phyloP scores from a whole-genome alignment of 2,113 vertebrate genomes.

The Brachirus orientalis region DNA sequence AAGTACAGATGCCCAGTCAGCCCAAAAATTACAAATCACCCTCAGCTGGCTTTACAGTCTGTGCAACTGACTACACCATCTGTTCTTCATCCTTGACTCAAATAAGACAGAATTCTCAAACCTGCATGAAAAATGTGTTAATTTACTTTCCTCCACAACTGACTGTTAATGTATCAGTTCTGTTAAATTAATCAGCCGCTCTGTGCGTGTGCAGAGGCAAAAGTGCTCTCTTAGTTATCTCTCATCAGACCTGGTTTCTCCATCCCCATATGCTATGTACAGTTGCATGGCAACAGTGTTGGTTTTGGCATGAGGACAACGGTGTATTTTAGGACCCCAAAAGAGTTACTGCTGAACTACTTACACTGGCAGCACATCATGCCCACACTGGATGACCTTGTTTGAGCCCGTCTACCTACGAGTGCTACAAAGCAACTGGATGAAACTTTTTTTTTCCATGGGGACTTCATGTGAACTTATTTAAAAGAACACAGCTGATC shows the following conservation, averaged over 20 bases:
- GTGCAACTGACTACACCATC: no score
- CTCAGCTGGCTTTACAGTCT: no score
- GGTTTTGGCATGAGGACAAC: slow-evolving; percentile 24
- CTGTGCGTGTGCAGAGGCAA: background rate
- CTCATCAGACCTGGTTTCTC: slow-evolving; percentile 33
- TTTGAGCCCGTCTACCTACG: background rate
- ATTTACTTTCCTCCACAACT: background rate
- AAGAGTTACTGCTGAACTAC: slow-evolving; percentile 23
- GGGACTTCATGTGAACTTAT: no score
- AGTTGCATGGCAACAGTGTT: slow-evolving; percentile 40
- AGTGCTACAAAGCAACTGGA: no score
- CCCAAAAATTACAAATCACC: no score
- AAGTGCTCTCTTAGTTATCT: background rate
- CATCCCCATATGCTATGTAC: slow-evolving; percentile 18
- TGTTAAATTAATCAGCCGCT: background rate
- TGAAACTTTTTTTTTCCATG: no score
- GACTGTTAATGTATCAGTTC: background rate
- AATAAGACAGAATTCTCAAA: background rate
- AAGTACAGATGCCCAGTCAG: background rate
- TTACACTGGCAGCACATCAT: slow-evolving; percentile 3
- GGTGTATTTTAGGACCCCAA: slow-evolving; percentile 30
- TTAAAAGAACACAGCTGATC: no score
- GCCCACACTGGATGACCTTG: background rate
- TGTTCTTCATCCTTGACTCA: no score
- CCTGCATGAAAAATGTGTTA: background rate